Evolutionary conservation across 2,113 vertebrate genomes (phyloP).

Genomic region (Cathartes aura): DNA sequence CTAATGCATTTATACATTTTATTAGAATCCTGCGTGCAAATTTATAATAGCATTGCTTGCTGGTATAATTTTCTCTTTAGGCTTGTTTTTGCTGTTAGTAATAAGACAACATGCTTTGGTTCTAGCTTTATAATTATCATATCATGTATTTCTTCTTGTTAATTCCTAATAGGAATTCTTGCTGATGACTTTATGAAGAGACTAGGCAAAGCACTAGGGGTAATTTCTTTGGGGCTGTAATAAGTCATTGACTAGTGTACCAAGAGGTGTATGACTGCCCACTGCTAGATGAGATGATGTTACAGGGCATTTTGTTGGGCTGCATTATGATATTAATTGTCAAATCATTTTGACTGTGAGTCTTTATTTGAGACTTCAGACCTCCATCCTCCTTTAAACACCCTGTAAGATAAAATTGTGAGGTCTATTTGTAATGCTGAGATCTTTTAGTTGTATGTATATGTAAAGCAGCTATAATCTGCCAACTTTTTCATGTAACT

Average conservation of each 20-base stretch:
- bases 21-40: background rate
- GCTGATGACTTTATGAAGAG: background rate
- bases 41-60: background rate
- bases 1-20: background rate
- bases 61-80: background rate
- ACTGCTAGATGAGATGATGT: background rate
- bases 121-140: background rate
- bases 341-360: background rate
- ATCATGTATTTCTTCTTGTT: background rate
- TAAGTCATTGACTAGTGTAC: background rate
- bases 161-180: background rate
- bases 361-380: background rate
- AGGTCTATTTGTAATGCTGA: background rate
- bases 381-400: background rate
- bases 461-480: background rate
- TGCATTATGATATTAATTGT: background rate
- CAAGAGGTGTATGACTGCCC: background rate
- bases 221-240: background rate
- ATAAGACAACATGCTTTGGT: background rate
- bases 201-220: rapidly evolving
- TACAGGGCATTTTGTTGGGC: background rate
- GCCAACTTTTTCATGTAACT: background rate
- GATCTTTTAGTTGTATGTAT: background rate
- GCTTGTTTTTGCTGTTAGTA: background rate
- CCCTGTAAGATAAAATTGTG: background rate